These are phyloP conservation scores for Nephrotoma appendiculata DNA, from an alignment of 2,888 invertebrate species.

Conservation along the genomic window DNA sequence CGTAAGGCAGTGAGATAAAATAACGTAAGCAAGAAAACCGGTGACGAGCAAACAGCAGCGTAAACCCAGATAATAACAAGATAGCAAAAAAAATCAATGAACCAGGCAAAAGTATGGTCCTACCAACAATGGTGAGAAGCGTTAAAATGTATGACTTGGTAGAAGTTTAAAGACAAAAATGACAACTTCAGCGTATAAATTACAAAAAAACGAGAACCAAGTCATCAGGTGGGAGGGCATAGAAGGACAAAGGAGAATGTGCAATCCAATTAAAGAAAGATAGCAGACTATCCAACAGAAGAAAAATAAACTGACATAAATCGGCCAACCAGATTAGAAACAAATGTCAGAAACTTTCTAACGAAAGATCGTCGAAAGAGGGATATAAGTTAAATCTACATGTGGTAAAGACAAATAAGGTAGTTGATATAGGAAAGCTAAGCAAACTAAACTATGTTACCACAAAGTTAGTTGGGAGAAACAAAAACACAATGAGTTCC, in stretches of 20 bases:
- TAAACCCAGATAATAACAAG: no score
- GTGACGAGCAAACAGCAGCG: no score
- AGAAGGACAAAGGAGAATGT: neutral
- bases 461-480: neutral
- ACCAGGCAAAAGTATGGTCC: no score
- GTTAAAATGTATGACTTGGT: neutral
- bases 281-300: no score
- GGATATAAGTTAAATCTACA: neutral
- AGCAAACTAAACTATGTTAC: neutral
- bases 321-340: neutral
- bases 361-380: neutral
- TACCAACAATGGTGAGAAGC: neutral
- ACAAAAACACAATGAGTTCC: neutral
- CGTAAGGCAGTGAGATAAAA: no score
- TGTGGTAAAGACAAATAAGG: neutral
- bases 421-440: neutral
- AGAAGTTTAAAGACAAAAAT: neutral
- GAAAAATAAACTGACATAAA: neutral
- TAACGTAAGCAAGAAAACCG: no score
- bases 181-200: neutral
- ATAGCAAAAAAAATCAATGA: no score
- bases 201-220: neutral
- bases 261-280: neutral
- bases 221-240: neutral
- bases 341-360: neutral